Conservation (phyloP, 1,140 invertebrate genomes). For the Drosophila kikkawai region DNA sequence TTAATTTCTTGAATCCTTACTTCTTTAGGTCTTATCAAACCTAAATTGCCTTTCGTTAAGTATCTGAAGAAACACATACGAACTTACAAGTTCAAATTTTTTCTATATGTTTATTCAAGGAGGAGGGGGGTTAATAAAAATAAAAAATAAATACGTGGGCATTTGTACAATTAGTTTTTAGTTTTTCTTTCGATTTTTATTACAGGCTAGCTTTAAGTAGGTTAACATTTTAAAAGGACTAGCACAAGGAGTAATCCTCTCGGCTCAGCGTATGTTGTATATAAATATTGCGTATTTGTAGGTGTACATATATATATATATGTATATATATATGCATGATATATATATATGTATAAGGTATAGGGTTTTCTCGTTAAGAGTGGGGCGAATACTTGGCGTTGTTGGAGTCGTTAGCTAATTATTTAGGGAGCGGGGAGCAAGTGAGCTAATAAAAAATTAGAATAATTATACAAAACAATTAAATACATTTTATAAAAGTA, state of each 20-base stretch:
- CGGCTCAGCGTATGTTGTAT: slow-evolving; percentile 67
- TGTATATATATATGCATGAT: slow-evolving; percentile 18
- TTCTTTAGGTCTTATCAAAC: not conserved
- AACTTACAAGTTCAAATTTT: slow-evolving; percentile 13
- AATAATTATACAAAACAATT: slow-evolving; percentile 68
- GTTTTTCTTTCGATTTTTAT: slow-evolving; percentile 39
- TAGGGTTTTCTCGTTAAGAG: slow-evolving; percentile 41
- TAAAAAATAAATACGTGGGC: slow-evolving; percentile 49
- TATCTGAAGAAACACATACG: slow-evolving; percentile 8
- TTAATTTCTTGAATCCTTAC: not conserved
- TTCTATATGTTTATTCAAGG: slow-evolving; percentile 40
- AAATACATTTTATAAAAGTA: slow-evolving; percentile 77
- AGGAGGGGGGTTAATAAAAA: slow-evolving; percentile 27
- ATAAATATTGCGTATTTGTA: slow-evolving; percentile 60
- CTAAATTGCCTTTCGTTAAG: not conserved
- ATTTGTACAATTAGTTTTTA: slow-evolving; percentile 50
- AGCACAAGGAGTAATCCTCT: slow-evolving; percentile 72
- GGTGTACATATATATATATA: slow-evolving; percentile 29
- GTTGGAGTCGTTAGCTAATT: slow-evolving; percentile 51
- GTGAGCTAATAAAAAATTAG: slow-evolving; percentile 69
- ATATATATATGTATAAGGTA: slow-evolving; percentile 44
- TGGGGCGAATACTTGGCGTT: slow-evolving; percentile 55
- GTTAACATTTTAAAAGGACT: slow-evolving; percentile 70
- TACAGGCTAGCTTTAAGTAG: slow-evolving; percentile 54
- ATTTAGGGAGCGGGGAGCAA: slow-evolving; percentile 49